Conservation (phyloP, 1,140 invertebrate species). For the Microplitis mediator region DNA sequence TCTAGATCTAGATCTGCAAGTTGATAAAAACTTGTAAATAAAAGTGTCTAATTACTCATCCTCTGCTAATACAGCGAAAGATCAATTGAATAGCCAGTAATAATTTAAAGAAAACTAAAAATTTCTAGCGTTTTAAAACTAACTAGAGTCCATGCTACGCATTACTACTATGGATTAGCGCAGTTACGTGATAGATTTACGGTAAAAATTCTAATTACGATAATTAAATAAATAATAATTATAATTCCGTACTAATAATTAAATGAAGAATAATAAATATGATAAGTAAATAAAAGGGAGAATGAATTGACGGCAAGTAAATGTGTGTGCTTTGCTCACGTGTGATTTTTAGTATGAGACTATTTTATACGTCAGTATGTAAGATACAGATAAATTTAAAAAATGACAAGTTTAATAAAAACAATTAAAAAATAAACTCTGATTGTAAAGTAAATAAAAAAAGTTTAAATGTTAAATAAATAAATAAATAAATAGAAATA, state of each 20-base stretch:
- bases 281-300: conserved; percentile 6
- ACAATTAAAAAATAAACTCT: conserved; percentile 4
- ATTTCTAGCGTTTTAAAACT: not conserved
- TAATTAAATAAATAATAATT: not conserved
- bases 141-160: too few relatives aligned
- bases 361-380: conserved; percentile 23
- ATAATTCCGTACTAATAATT: too few relatives aligned
- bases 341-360: conserved; percentile 29
- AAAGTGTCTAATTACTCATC: not conserved
- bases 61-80: not conserved
- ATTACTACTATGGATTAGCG: not conserved
- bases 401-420: conserved; percentile 8
- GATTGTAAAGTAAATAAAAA: conserved; percentile 9
- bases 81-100: too few relatives aligned
- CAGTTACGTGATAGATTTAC: not conserved
- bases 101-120: not conserved
- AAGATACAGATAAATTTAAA: conserved; percentile 14
- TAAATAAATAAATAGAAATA: conserved; percentile 23
- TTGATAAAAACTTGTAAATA: not conserved
- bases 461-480: conserved; percentile 10
- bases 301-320: not conserved
- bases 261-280: not conserved
- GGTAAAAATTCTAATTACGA: too few relatives aligned
- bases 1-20: not conserved
- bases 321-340: conserved; percentile 17